Evolutionary conservation across 2,888 invertebrate genomes (phyloP), one percentile per base, ranked within the genome.

Genomic region (Volucella inanis): DNA sequence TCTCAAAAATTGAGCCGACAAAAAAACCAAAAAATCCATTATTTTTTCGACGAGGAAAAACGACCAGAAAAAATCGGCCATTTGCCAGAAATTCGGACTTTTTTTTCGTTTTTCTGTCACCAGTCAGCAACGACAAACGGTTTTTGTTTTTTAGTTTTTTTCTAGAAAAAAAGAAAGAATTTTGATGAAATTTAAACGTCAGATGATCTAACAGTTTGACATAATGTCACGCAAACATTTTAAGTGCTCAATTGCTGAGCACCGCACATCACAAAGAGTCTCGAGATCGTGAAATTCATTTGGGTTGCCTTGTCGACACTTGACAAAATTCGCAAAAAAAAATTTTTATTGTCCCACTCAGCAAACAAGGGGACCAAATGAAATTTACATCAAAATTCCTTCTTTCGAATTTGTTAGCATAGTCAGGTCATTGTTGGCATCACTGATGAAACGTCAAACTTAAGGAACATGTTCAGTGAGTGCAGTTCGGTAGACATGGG

Each of bases 191-290:
- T 47, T 59, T 41, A 61, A 72, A 59, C 39, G 45, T 54, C 18
- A 70, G 70, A 75, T 70, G 49, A 62, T 74, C 72, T 70, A 83
- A 79, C 74, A 70, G 57, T 74, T 31, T 31, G 70, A 74, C 72
- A 41, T 70, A 64, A 79, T 59, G 74, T 83, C 83, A 83, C 50
- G 8, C 18, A 55, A 62, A 72, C 67, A 62, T 77, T 61, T 77
- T 77, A 81, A 81, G 80, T 81, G 80, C 43, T 50, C 59, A 8
- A 4, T 38, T 18, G 39, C 12, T 15, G 15, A n/a, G 3, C 50
- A 43, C 38, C 70, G 15, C n/a, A 18, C 57, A 22, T 38, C 22
- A 39, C 8, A 47, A 54, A 65, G 55, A 68, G 31, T 31, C 31
- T 31, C 6, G 6, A 31, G 31, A 68, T 67, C 43, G 31, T 38